A percentile compares a stretch with the other conserved stretches of the same genome.
These are phyloP conservation scores for Cryptus viduatorius DNA, from an alignment of 2,888 invertebrate species.

Conservation along the genomic window DNA sequence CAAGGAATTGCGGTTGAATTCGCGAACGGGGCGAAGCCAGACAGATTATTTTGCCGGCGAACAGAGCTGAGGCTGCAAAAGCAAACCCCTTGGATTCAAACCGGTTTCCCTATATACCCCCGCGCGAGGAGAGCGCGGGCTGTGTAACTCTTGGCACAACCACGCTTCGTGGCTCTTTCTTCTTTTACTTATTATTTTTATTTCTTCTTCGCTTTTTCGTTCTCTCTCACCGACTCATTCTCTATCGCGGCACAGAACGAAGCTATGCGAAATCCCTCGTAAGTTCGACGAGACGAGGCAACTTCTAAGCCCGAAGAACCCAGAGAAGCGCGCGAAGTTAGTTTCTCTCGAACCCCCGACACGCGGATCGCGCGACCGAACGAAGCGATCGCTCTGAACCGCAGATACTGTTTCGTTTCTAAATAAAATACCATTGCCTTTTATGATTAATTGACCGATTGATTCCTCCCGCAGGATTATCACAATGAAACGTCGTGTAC, in stretches of 20 bases:
- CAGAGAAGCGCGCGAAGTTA: neutral
- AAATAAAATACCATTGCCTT: slow-evolving; percentile 54
- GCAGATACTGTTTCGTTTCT: neutral
- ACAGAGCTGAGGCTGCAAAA: slow-evolving; percentile 73
- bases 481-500: neutral
- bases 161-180: slow-evolving; percentile 55
- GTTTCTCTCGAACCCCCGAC: neutral
- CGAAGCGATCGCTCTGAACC: neutral
- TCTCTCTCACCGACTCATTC: slow-evolving; percentile 48
- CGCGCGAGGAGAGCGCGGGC: slow-evolving; percentile 52
- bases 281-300: slow-evolving; percentile 6
- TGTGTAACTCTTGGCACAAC: slow-evolving; percentile 61
- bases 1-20: slow-evolving; percentile 55
- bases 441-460: slow-evolving; percentile 71
- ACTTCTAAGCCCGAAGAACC: neutral
- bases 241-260: slow-evolving; percentile 44
- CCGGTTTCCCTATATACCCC: slow-evolving; percentile 74
- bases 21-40: slow-evolving; percentile 73
- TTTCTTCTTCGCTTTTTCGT: slow-evolving; percentile 58
- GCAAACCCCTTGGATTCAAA: slow-evolving; percentile 73
- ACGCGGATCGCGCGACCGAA: neutral
- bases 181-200: slow-evolving; percentile 62
- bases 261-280: slow-evolving; percentile 46
- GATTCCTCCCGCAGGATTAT: slow-evolving; percentile 50
- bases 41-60: slow-evolving; percentile 77